phyloP scores from a whole-genome alignment of 2,888 invertebrate species.

The Balanococcus diminutus region DNA sequence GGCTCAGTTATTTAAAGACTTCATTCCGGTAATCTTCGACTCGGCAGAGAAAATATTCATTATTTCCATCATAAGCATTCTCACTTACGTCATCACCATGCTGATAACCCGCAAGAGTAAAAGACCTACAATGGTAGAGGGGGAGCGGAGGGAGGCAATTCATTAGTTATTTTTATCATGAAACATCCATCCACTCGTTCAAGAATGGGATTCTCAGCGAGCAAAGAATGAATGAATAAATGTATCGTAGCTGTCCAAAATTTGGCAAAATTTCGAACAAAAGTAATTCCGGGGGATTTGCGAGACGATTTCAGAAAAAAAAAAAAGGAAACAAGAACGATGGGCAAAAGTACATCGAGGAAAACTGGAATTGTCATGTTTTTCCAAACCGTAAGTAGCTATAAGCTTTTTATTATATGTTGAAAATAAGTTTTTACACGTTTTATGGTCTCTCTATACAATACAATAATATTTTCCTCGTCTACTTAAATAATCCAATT shows the following conservation, averaged over 20 bases:
- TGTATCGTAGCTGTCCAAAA: conserved; percentile 35
- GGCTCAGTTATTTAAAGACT: not conserved
- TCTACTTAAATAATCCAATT: not conserved
- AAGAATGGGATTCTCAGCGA: conserved; percentile 29
- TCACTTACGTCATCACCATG: conserved; percentile 8
- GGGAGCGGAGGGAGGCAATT: not conserved
- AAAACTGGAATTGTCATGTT: not conserved
- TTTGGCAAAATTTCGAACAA: conserved; percentile 44
- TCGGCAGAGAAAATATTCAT: not conserved
- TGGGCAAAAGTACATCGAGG: not conserved
- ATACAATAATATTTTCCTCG: not conserved
- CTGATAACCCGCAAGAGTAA: not conserved
- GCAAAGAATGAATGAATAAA: conserved; percentile 17
- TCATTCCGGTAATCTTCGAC: not conserved
- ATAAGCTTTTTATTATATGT: conserved; percentile 25
- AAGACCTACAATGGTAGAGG: not conserved
- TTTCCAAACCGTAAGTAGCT: not conserved
- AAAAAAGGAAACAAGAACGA: not conserved
- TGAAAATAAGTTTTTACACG: conserved; percentile 23
- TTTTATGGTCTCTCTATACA: not conserved
- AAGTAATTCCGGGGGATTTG: conserved; percentile 40
- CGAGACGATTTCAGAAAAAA: not conserved
- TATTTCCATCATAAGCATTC: not conserved
- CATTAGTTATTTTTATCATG: conserved; percentile 44
- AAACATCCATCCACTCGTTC: not conserved